Conservation (phyloP, 2,797 vertebrate species). For the Phoebastria nigripes region DNA sequence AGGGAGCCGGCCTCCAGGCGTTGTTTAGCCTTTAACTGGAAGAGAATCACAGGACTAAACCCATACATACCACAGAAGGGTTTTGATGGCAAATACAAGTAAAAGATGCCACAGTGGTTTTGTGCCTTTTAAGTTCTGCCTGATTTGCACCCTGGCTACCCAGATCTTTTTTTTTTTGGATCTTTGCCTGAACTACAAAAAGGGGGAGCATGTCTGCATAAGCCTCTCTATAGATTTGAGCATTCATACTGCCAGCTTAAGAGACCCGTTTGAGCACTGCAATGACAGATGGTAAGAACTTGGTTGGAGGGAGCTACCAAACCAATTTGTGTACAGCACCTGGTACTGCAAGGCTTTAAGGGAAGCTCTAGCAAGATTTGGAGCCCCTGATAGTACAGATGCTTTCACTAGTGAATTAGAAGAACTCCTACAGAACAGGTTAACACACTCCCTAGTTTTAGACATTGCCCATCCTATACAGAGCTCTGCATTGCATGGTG, state of each 20-base stretch:
- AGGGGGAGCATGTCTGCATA: neutral
- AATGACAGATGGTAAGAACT: slow-evolving; percentile 52
- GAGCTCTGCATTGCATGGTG: neutral
- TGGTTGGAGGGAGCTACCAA: slow-evolving; percentile 53
- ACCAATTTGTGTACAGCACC: slow-evolving; percentile 44
- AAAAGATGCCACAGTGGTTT: neutral
- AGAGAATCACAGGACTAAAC: neutral
- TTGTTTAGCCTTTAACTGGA: neutral
- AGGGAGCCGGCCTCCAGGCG: neutral
- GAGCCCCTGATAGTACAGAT: neutral
- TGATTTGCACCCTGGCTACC: neutral
- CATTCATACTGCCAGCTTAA: neutral
- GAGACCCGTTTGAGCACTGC: slow-evolving; percentile 22
- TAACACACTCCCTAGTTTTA: neutral
- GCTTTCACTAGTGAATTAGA: neutral
- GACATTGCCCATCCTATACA: neutral
- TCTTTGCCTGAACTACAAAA: neutral
- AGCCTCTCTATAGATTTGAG: slow-evolving; percentile 2
- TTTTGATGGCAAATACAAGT: neutral
- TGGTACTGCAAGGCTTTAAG: slow-evolving; percentile 8
- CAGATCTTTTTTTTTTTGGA: neutral
- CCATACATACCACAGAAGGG: neutral
- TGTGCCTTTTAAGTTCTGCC: neutral
- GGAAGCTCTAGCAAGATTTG: neutral
- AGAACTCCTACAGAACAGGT: neutral